Base-by-base conservation (phyloP, 1,140 invertebrate species). In the Steinernema feltiae region DNA sequence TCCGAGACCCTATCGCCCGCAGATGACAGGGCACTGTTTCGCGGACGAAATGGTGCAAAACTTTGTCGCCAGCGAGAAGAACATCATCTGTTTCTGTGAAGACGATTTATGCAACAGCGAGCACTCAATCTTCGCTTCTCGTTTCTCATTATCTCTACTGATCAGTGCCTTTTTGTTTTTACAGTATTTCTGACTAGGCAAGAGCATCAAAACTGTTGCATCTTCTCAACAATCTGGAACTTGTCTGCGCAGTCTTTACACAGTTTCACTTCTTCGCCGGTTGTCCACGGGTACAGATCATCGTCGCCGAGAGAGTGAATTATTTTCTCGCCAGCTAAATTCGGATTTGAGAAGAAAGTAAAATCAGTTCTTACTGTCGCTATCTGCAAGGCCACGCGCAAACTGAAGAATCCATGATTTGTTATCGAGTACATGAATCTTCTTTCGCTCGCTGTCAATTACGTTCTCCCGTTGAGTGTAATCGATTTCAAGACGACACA, bases 31-130 rank as follows among this genome's bases (percentile, higher is more conserved):
- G 1, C 48, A 70, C 21, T 81, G 80, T 48, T 81, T 73, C 70
- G 74, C 27, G 30, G 80, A 81, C 48, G 69, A 82, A 17, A 77
- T 81, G 79, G 80, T 81, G 3, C 80, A 81, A 53, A 81, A 77
- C 46, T 81, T 81, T 46, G 71, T 81, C 3, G 81, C 15, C 0
- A 81, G 48, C 63, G 12, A 77, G 12, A 35, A 73, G 12, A 82
- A 82, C 32, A 81, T 79, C 7, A 81, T 81, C 48, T 81, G 81
- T 41, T 81, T 81, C 69, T 81, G 80, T 48, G 80, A 81, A 71
- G 80, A 80, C 53, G 79, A 80, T 53, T 71, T 80, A n/a, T 81
- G 81, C 75, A 81, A 81, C 35, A 18, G 72, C 35, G n/a, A n/a
- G n/a, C n/a, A n/a, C n/a, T n/a, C 30, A 63, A 3, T 27, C 15